A percentile compares a stretch with the other conserved stretches of the same genome.
Conservation (phyloP, 2,113 vertebrate genomes). For the Dolichallabes microphthalmus region DNA sequence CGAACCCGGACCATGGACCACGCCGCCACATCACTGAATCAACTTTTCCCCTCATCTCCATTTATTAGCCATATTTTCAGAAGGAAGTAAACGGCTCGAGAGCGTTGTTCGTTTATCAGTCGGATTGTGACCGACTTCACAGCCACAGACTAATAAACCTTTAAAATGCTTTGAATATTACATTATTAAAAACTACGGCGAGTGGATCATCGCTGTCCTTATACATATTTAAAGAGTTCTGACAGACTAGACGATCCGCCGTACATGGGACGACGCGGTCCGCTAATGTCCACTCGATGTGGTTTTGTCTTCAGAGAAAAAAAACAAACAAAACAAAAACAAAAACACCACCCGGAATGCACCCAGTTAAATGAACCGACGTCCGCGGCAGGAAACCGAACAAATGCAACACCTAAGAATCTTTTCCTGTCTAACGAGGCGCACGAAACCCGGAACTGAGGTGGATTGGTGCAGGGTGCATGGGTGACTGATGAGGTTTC, state of each 20-base stretch:
- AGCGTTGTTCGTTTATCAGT: no score
- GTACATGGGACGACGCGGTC: not conserved
- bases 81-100: no score
- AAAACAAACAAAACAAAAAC: no score
- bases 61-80: no score
- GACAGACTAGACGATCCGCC: not conserved
- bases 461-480: not conserved
- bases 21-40: no score
- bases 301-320: not conserved
- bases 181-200: no score
- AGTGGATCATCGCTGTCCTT: no score
- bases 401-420: slow-evolving; percentile 6
- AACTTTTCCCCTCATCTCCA: no score
- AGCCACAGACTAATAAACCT: no score
- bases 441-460: not conserved
- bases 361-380: not conserved
- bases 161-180: not conserved
- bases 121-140: not conserved
- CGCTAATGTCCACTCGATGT: not conserved
- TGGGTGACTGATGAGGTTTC: not conserved
- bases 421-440: not conserved
- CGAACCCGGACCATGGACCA: no score
- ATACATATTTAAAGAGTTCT: not conserved
- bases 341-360: not conserved
- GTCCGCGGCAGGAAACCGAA: slow-evolving; percentile 22